Percentiles rank a stretch among this genome's conserved stretches.
Conservation (phyloP, 2,797 vertebrate species). For the Okamejei kenojei region DNA sequence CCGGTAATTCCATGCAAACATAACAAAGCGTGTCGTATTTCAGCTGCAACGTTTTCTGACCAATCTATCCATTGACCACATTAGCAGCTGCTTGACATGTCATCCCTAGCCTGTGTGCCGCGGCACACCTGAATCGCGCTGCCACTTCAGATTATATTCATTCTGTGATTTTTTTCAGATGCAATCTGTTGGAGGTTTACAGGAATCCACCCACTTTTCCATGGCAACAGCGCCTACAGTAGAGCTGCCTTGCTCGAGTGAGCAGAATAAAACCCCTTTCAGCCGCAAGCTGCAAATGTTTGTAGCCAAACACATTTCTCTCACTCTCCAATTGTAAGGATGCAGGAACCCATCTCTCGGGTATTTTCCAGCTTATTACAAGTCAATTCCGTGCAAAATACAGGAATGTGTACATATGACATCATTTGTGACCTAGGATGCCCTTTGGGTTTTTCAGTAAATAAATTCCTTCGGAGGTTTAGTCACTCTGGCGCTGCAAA, state of each 20-base stretch:
- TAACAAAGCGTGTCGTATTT: conserved; percentile 33
- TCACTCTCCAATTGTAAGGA: background rate
- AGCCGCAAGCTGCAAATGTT: conserved; percentile 61
- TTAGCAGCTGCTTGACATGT: conserved; percentile 51
- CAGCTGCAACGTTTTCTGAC: background rate
- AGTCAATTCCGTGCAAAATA: background rate
- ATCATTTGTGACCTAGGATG: too few relatives aligned
- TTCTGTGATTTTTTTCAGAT: conserved; percentile 48
- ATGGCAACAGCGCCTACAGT: conserved; percentile 79
- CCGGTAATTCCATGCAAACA: conserved; percentile 9
- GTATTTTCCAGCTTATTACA: background rate
- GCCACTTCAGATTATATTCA: conserved; percentile 51
- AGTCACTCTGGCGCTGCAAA: too few relatives aligned
- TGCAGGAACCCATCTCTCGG: background rate
- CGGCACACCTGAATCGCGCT: conserved; percentile 52
- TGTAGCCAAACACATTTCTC: conserved; percentile 53
- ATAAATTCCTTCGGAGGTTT: too few relatives aligned
- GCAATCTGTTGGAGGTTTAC: conserved; percentile 49
- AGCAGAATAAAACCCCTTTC: conserved; percentile 53
- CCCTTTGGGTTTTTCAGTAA: too few relatives aligned
- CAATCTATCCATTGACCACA: conserved; percentile 41
- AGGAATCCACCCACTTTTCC: conserved; percentile 67
- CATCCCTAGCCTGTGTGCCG: conserved; percentile 47
- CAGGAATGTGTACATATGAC: background rate
- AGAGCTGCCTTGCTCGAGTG: conserved; percentile 62